A percentile compares a stretch with the other conserved stretches of the same genome.
Conservation (phyloP, 1,140 invertebrate genomes). For the Aphidius ervi region DNA sequence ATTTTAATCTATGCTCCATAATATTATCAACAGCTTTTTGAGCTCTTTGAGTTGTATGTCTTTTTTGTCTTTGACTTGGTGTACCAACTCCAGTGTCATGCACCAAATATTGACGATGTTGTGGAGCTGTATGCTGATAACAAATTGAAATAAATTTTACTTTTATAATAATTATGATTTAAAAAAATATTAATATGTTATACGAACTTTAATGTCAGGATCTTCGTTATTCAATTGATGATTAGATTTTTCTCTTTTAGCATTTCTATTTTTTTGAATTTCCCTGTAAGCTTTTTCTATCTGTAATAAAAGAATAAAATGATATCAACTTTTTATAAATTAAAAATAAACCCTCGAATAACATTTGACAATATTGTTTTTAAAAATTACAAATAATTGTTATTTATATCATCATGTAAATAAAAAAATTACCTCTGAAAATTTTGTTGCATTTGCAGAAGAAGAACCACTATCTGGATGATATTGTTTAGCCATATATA, state of each 20-base stretch:
- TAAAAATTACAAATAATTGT: background rate
- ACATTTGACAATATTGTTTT: background rate
- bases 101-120: constrained; percentile 81
- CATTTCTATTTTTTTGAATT: constrained; percentile 42
- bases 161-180: background rate
- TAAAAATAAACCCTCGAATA: background rate
- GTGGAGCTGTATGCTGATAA: constrained; percentile 75
- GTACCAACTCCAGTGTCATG: constrained; percentile 75
- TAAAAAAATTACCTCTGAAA: constrained; percentile 58
- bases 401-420: background rate
- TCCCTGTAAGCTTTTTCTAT: constrained; percentile 57
- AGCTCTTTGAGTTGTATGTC: constrained; percentile 67
- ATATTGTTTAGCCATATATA: constrained; percentile 71
- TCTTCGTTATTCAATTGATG: constrained; percentile 47
- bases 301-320: constrained; percentile 31
- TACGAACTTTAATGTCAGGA: constrained; percentile 55
- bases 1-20: constrained; percentile 68
- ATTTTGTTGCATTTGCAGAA: constrained; percentile 66
- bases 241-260: constrained; percentile 53
- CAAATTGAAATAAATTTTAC: constrained; percentile 9
- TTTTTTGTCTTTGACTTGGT: constrained; percentile 70
- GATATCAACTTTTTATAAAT: background rate
- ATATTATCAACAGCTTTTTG: constrained; percentile 72
- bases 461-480: constrained; percentile 75
- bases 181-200: no score